Percentiles rank a stretch among this genome's conserved stretches.
These are phyloP conservation scores for Lasaia peninsularis DNA, from an alignment of 1,140 invertebrate species.

Conservation along the genomic window DNA sequence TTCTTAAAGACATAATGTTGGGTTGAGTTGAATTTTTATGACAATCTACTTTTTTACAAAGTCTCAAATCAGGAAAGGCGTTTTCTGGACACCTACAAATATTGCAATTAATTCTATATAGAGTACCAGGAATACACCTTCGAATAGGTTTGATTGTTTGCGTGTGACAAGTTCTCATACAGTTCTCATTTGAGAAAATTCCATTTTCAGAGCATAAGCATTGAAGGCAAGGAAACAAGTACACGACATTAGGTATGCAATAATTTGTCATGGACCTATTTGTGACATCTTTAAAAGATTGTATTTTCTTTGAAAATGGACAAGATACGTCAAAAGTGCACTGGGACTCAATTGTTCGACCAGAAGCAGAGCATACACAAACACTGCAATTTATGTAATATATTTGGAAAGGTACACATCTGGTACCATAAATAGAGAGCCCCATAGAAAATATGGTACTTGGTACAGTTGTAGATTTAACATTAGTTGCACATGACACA, in stretches of 20 bases:
- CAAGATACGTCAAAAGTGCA: conserved; percentile 52
- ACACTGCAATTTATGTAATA: conserved; percentile 58
- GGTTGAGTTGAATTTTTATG: conserved; percentile 18
- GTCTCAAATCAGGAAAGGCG: conserved; percentile 32
- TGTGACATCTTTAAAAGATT: conserved; percentile 20
- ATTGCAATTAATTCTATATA: conserved; percentile 50
- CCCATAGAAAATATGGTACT: not conserved
- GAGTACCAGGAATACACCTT: conserved; percentile 43
- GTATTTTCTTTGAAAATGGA: conserved; percentile 15
- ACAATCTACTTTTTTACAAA: conserved; percentile 40
- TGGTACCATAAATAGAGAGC: conserved; percentile 24
- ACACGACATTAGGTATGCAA: conserved; percentile 61
- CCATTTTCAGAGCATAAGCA: conserved; percentile 59
- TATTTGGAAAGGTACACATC: conserved; percentile 51
- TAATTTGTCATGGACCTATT: conserved; percentile 29
- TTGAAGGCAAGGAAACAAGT: conserved; percentile 51
- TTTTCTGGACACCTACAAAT: conserved; percentile 50
- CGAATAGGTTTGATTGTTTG: conserved; percentile 9
- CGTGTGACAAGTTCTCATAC: conserved; percentile 47
- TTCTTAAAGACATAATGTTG: conserved; percentile 29
- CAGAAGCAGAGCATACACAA: conserved; percentile 55
- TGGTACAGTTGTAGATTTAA: not conserved
- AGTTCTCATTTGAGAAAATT: conserved; percentile 43
- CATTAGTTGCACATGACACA: conserved; percentile 30
- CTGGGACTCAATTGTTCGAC: conserved; percentile 36